Percentiles rank a stretch among this genome's conserved stretches.
These are phyloP conservation scores for human DNA, from an alignment of 2,113 vertebrate species.

Conservation along the genomic window GRCh38 chr3:188247001-188247500, in stretches of 20 bases:
- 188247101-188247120: background rate
- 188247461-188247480: slow-evolving; percentile 12
- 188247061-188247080: background rate
- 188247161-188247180: background rate
- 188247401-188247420: background rate
- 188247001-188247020: background rate
- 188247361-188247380: background rate
- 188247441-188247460: background rate
- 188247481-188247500: background rate
- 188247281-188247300: background rate
- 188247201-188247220: background rate
- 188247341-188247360: slow-evolving; percentile 17
- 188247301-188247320: background rate
- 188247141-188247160: background rate
- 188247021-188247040: background rate
- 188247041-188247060: background rate
- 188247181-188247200: background rate
- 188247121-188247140: background rate
- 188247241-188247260: background rate
- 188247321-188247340: background rate
- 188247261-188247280: background rate
- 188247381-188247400: background rate
- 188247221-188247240: background rate
- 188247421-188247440: background rate
- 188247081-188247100: background rate